Evolutionary conservation across 2,797 vertebrate species (phyloP), one percentile per base, ranked within the genome.

Genomic region (Myiothlypis chrysogaster): DNA sequence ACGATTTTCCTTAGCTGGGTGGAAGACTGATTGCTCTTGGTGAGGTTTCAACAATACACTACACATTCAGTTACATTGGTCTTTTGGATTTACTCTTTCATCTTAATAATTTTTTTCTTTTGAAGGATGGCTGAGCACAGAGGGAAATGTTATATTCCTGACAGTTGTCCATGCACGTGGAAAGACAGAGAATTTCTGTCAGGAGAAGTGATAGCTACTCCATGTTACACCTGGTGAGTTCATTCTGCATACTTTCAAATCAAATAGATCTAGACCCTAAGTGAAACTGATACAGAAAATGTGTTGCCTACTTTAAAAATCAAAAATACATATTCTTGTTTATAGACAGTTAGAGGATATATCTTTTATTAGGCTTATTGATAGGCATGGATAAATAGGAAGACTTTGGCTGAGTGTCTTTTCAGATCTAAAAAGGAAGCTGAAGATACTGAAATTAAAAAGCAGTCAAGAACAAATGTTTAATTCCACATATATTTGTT

Each of bases 111-210:
- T 52, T 17, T 15, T 92, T 87, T 80, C 6, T 92, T 96, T 95
- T 93, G 49, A 97, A 98, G 98, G 61, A 97, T 98, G 98, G 98
- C 98, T 28, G 98, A 98, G 21, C 98, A 98, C 53, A 98, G 97
- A 97, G 98, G 98, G 14, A 98, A 99, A 87, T 99, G 99, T 93
- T 99, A 99, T 94, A 98, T 99, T 96, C 99, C 99, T 73, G 99
- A 99, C 90, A 99, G 99, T 96, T 99, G 99, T 83, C 99, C 99
- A 1, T 99, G 99, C 93, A 98, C 98, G 47, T 99, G 99, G 99
- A 98, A 99, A 83, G 99, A 99, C 43, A 98, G 99, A 93, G 99
- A 99, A 95, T 99, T 99, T 95, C 98, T 99, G 41, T 99, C 99
- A 44, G 99, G 99, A 97, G 98, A 99, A 98, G 98, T 98, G 30